These are phyloP conservation scores for Ectobius pallidus DNA, from an alignment of 2,888 invertebrate genomes.

Conservation along the genomic window DNA sequence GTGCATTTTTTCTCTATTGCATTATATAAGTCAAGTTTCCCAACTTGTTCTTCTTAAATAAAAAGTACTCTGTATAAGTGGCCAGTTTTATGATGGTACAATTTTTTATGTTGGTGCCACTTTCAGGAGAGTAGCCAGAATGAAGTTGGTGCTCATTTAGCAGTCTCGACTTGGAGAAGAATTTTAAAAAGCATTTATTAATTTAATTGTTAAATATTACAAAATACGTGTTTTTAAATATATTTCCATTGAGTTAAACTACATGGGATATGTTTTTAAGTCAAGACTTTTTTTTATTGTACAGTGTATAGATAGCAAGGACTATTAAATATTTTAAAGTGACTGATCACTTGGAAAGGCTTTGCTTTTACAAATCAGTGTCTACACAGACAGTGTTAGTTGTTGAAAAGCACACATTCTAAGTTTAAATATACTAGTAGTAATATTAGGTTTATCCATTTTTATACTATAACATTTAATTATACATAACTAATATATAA, in stretches of 20 bases:
- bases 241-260: neutral
- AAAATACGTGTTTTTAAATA: conserved; percentile 4
- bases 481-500: conserved; percentile 17
- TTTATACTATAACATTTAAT: conserved; percentile 17
- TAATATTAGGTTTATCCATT: conserved; percentile 19
- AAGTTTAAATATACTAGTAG: neutral
- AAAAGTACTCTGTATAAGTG: neutral
- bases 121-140: neutral
- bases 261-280: neutral
- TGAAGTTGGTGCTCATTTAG: conserved; percentile 25
- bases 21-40: neutral
- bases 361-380: no score
- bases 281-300: conserved; percentile 11
- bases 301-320: conserved; percentile 3
- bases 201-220: conserved; percentile 25
- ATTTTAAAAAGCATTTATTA: conserved; percentile 29
- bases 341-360: neutral
- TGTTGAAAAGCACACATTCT: no score
- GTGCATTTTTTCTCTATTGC: no score
- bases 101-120: conserved; percentile 18
- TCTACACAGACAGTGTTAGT: no score
- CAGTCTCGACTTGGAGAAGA: neutral
- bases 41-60: neutral
- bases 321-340: neutral
- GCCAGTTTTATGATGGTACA: conserved; percentile 21